Evolutionary conservation across 2,797 vertebrate genomes (phyloP).

Genomic region (Danio tinwini): DNA sequence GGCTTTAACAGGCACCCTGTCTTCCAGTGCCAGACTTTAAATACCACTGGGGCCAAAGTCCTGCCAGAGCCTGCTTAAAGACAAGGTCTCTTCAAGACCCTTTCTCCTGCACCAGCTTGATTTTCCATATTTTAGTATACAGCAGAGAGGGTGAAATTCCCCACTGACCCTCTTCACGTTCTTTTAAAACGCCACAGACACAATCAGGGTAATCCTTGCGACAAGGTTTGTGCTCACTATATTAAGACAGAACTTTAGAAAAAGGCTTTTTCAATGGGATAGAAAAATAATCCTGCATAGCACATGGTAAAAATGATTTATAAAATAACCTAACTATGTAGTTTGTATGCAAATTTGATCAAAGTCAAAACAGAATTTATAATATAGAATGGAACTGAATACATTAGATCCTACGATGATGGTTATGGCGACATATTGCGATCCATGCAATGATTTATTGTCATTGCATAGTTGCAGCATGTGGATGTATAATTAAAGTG

Average conservation of each 20-base stretch:
- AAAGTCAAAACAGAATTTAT: background rate
- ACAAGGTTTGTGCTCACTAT: background rate
- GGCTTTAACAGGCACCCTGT: conserved; percentile 35
- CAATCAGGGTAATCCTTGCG: conserved; percentile 19
- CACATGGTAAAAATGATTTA: background rate
- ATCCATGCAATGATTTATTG: too few species aligned
- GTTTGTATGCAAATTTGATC: too few species aligned
- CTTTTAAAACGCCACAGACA: conserved; percentile 25
- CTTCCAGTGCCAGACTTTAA: conserved; percentile 24
- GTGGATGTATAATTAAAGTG: too few species aligned
- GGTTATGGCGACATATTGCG: too few species aligned
- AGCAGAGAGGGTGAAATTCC: conserved; percentile 12
- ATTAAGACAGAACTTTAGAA: conserved; percentile 8
- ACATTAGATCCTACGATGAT: background rate
- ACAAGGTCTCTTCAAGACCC: conserved; percentile 30
- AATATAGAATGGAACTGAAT: background rate
- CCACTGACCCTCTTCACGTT: conserved; percentile 13
- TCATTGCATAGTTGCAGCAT: too few species aligned
- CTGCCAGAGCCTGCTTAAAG: conserved; percentile 31
- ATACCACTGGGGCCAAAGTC: conserved; percentile 37
- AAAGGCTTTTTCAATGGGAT: background rate
- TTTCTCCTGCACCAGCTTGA: conserved; percentile 10
- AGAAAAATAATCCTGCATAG: background rate
- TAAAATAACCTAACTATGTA: background rate
- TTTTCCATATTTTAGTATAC: conserved; percentile 28